Percentiles rank a stretch among this genome's conserved stretches.
These are phyloP conservation scores for Metridium senile DNA, from an alignment of 92 coral and sea anemone species.

Conservation along the genomic window DNA sequence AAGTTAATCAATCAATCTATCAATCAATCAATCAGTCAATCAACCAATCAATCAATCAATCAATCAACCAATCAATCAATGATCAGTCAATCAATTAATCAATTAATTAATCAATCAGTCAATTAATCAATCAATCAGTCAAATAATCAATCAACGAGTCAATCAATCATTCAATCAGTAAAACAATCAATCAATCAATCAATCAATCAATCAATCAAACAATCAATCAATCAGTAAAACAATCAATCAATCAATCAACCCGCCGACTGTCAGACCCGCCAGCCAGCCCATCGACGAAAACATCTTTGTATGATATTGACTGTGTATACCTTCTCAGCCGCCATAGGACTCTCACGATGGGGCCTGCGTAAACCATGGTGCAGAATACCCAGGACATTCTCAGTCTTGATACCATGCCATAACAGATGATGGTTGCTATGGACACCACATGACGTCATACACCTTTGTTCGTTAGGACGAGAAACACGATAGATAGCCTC, in stretches of 20 bases:
- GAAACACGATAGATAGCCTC: conserved; percentile 64
- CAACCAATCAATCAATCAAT: too few relatives aligned
- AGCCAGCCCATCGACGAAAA: too few relatives aligned
- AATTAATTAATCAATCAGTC: too few relatives aligned
- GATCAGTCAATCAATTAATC: too few relatives aligned
- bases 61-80: too few relatives aligned
- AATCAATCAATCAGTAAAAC: neutral
- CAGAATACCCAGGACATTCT: conserved; percentile 74
- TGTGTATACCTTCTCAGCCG: too few relatives aligned
- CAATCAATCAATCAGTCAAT: too few relatives aligned
- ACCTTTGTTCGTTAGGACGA: conserved; percentile 73
- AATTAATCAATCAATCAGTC: too few relatives aligned
- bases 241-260: neutral
- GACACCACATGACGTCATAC: conserved; percentile 61
- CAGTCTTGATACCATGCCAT: conserved; percentile 82
- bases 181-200: neutral
- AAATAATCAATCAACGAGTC: too few relatives aligned
- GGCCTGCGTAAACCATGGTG: conserved; percentile 19
- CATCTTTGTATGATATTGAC: too few relatives aligned
- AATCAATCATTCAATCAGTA: neutral
- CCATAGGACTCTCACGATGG: neutral
- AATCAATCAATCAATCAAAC: neutral
- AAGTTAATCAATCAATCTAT: too few relatives aligned
- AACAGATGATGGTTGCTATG: conserved; percentile 73
- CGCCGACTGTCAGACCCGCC: neutral